Base-by-base conservation (phyloP, 2,113 vertebrate species). In the Leucosticte australis region DNA sequence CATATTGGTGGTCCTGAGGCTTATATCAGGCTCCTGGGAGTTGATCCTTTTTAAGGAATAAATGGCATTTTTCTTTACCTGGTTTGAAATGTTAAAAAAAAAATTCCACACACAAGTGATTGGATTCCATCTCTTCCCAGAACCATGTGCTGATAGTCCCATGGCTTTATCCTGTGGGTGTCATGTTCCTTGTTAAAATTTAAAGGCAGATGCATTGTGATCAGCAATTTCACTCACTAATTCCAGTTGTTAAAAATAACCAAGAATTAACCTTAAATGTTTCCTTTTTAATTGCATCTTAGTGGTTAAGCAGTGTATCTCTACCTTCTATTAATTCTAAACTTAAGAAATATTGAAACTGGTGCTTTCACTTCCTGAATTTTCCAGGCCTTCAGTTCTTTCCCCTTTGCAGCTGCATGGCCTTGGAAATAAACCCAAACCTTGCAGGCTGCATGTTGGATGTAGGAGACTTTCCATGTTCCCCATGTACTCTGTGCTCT, bases 401-500 rank as follows among this genome's bases (percentile, higher is more conserved):
- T 84, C 15, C 22, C 22, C 21, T 91, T 87, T 41, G 56, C 37
- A 27, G 21, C 18, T 73, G 28, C 27, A 8, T 35, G 63, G 52
- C 17, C 35, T 79, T 57, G 56, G 49, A 35, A 41, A 75, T 11
- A 49, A 69, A 7, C 31, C 35, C 13, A 55, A 26, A 9, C 24
- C 17, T 68, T 46, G 18, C 44, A 92, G 37, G 28, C 15, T 69
- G 26, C 20, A 7, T 22, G 9, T 42, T 86, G 35, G 37, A 44
- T 59, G 39, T 39, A 11, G 1, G 2, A 83, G 35, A 35, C 19
- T 56, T 84, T 70, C 16, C 4, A 12, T 46, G 44, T 22, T 39
- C 47, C 33, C 41, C 2, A 0, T 7, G n/a, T 22, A 6, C 11
- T 7, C 39, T 11, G 27, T 0, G 3, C 9, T 44, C 11, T 27